Conservation (phyloP, 2,797 vertebrate genomes). For the Rhabdomys pumilio region DNA sequence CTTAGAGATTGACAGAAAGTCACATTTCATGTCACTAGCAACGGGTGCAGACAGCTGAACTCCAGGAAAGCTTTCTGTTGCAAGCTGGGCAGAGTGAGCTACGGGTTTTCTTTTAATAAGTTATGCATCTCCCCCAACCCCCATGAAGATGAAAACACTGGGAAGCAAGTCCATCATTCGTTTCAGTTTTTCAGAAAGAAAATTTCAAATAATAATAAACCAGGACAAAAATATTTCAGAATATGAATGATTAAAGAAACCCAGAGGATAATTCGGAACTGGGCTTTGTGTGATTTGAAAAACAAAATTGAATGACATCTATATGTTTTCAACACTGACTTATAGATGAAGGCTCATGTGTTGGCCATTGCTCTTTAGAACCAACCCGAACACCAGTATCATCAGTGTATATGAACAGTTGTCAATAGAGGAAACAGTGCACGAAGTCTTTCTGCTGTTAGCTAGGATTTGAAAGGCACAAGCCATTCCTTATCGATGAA, state of each 20-base stretch:
- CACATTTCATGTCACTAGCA: background rate
- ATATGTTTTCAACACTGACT: background rate
- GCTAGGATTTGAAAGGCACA: background rate
- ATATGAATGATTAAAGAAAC: background rate
- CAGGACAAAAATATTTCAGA: background rate
- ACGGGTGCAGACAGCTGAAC: background rate
- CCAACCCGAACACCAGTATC: fast-evolving
- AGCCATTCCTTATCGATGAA: background rate
- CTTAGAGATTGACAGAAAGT: background rate
- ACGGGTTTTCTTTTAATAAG: background rate
- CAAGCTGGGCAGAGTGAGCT: background rate
- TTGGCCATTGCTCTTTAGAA: background rate
- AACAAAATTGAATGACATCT: background rate
- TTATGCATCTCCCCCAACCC: background rate
- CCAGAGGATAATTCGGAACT: background rate
- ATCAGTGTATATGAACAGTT: background rate
- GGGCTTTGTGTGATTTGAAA: background rate
- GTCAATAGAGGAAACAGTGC: background rate
- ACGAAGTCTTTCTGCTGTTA: background rate
- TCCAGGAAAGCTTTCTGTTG: background rate
- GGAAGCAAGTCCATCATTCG: background rate
- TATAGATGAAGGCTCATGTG: fast-evolving
- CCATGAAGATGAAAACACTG: background rate
- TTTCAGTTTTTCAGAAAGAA: background rate
- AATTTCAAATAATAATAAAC: background rate